A percentile compares a stretch with the other conserved stretches of the same genome.
Conservation (phyloP, 2,888 invertebrate species). For the Tetragonula carbonaria region DNA sequence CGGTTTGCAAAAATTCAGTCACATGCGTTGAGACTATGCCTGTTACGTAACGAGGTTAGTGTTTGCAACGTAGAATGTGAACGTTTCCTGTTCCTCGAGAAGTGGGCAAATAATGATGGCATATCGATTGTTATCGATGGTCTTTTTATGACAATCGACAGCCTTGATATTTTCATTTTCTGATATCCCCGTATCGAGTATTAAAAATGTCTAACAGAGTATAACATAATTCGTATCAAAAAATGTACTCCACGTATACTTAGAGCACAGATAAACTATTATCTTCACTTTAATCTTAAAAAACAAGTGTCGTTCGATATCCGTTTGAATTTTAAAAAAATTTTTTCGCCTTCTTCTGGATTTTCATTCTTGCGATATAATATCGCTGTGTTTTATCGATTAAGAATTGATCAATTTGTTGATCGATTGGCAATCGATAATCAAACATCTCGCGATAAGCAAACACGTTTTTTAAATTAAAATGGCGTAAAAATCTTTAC, state of each 20-base stretch:
- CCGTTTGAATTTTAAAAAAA: neutral
- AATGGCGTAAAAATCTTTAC: neutral
- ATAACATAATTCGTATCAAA: neutral
- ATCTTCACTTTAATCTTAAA: too few relatives aligned
- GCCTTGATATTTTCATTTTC: neutral
- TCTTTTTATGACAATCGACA: neutral
- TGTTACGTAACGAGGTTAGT: slow-evolving; percentile 60
- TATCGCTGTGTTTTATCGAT: neutral
- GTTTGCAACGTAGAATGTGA: slow-evolving; percentile 33
- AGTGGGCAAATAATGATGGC: neutral
- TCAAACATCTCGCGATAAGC: neutral
- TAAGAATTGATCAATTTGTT: neutral
- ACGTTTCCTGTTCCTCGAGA: slow-evolving; percentile 31
- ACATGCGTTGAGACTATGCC: slow-evolving; percentile 37
- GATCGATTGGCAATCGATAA: neutral
- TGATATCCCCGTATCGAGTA: neutral
- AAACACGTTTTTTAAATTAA: neutral
- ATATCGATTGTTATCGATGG: neutral
- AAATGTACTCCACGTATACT: neutral
- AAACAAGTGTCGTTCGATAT: neutral
- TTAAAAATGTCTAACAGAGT: neutral
- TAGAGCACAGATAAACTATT: too few relatives aligned
- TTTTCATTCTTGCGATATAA: neutral
- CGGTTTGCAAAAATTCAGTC: slow-evolving; percentile 52
- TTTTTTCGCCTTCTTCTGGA: neutral